phyloP scores from a whole-genome alignment of 1,140 invertebrate genomes.

The Anthonomus grandis region DNA sequence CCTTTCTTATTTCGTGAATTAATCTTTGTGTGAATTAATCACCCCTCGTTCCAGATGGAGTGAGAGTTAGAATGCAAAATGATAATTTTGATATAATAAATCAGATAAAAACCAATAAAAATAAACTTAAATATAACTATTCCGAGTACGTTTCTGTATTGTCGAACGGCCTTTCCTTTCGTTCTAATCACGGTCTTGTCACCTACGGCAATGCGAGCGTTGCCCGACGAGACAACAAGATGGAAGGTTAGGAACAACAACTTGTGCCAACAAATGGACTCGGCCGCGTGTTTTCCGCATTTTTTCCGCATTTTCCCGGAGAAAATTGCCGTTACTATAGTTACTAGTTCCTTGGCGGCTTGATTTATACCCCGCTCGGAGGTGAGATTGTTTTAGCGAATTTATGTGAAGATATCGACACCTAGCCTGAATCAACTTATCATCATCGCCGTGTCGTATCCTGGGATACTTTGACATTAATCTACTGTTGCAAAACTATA shows the following conservation, averaged over 20 bases:
- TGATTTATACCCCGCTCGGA: slow-evolving; percentile 10
- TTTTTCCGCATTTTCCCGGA: slow-evolving; percentile 16
- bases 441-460: background rate
- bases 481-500: too few relatives aligned
- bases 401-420: slow-evolving; percentile 9
- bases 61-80: too few relatives aligned
- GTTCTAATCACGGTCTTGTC: slow-evolving; percentile 26
- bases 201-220: slow-evolving; percentile 19
- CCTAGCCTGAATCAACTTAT: slow-evolving; percentile 2
- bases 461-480: too few relatives aligned
- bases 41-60: too few relatives aligned
- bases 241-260: slow-evolving; percentile 18
- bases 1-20: too few relatives aligned
- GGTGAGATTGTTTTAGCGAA: background rate
- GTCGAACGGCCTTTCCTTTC: slow-evolving; percentile 14
- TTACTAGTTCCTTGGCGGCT: slow-evolving; percentile 1
- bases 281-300: slow-evolving; percentile 17
- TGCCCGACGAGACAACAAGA: slow-evolving; percentile 24
- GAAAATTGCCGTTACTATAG: slow-evolving; percentile 17
- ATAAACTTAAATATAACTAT: background rate
- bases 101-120: background rate
- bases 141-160: background rate
- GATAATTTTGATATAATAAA: too few relatives aligned
- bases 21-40: too few relatives aligned
- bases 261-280: slow-evolving; percentile 21